Base-by-base conservation (phyloP, 2,797 vertebrate species). In the Amblyopsis hoosieri region DNA sequence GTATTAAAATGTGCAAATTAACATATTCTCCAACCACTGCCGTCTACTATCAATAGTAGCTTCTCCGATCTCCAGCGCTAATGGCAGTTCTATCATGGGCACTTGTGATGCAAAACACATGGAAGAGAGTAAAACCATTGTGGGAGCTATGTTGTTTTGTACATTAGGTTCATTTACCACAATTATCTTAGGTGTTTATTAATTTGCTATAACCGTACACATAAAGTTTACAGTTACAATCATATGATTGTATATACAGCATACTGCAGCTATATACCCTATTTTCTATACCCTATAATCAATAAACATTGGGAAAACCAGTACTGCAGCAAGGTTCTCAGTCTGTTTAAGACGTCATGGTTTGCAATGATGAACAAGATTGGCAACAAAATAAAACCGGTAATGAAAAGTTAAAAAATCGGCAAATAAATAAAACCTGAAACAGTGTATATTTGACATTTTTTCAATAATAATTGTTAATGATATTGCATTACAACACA, bases 41-140 rank as follows among this genome's bases (percentile, higher is more conserved):
- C 46, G 13, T 64, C 49, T 74, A 45, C 45, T 54, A 5, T 51
- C 59, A 23, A 56, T 46, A 52, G 51, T 48, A 60, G 46, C 63
- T 42, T 73, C 11, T 60, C 31, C 54, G 13, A 29, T 64, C 56
- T 72, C 17, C 10, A 12, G 58, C 67, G 64, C 8, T 53, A 64
- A 61, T 80, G 83, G 87, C 81, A 75, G 73, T 79, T 85, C 76
- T 51, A 78, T 81, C 67, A 81, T 77, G 87, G 88, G 86, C 90
- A 92, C 89, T 92, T 89, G 90, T 92, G 89, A 92, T 82, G 67
- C 74, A 81, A 82, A 71, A 79, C 74, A 71, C 82, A 76, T 82
- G 72, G 73, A 75, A 66, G 72, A 65, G 67, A 75, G 67, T 69
- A 77, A 78, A 67, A 61, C 19, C 54, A 66, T 76, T 79, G 29